Conservation (phyloP, 2,113 vertebrate species). For the Noctilio leporinus region DNA sequence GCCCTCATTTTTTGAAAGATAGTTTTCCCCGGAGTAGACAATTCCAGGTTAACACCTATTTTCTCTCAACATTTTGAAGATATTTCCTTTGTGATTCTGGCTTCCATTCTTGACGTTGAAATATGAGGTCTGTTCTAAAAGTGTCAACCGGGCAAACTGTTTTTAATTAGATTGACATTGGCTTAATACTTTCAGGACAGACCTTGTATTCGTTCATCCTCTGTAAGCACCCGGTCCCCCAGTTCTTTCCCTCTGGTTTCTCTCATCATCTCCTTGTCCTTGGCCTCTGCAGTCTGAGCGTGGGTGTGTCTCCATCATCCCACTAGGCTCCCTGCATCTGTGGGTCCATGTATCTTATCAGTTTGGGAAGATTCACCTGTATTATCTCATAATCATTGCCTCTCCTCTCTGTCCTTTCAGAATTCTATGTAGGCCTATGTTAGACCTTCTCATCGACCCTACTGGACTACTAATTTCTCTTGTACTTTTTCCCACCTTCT, state of each 20-base stretch:
- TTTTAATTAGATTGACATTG: no score
- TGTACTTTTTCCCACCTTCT: not conserved
- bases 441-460: not conserved
- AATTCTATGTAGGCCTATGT: not conserved
- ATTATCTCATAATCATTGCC: not conserved
- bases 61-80: not conserved
- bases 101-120: not conserved
- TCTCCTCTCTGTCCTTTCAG: not conserved
- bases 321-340: not conserved
- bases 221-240: not conserved
- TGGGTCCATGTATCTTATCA: not conserved
- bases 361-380: not conserved
- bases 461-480: not conserved
- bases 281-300: not conserved
- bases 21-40: not conserved
- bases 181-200: no score
- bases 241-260: not conserved
- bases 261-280: not conserved
- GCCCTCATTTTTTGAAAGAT: no score
- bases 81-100: not conserved
- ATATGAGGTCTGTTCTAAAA: no score
- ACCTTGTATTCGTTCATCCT: no score
- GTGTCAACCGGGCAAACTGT: no score
- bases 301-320: not conserved
- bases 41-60: not conserved